phyloP scores from a whole-genome alignment of 2,113 vertebrate genomes.

The Tragulus kanchil region DNA sequence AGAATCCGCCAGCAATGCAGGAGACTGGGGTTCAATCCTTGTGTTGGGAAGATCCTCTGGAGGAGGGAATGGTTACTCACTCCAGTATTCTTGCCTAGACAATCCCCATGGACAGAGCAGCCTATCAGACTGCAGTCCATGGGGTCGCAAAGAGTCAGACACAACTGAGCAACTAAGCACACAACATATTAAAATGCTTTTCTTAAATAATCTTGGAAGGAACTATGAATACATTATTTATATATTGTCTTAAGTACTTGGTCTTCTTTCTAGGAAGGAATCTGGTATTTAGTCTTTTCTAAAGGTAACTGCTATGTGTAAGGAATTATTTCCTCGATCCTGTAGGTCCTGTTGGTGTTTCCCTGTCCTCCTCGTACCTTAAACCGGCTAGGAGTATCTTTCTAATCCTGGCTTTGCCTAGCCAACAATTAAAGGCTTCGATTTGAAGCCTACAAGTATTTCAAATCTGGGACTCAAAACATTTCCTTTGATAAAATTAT shows the following conservation, averaged over 20 bases:
- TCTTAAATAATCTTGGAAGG: background rate
- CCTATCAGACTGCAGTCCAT: too few relatives aligned
- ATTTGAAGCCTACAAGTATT: background rate
- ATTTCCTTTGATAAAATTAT: slow-evolving; percentile 46
- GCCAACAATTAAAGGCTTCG: background rate
- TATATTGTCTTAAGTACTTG: background rate
- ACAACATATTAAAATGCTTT: background rate
- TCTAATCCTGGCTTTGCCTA: background rate
- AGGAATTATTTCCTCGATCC: background rate
- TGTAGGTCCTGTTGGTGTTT: background rate
- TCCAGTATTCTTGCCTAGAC: too few relatives aligned
- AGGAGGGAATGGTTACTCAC: too few relatives aligned
- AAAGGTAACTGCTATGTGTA: background rate
- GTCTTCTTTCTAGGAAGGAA: slow-evolving; percentile 6
- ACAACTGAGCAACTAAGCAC: too few relatives aligned
- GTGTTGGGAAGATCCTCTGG: too few relatives aligned
- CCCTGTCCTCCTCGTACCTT: too few relatives aligned
- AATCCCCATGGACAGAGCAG: too few relatives aligned
- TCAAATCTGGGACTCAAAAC: background rate
- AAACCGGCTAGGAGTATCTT: background rate
- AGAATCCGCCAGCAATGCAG: too few relatives aligned
- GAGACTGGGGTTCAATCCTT: too few relatives aligned
- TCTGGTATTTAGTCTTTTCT: background rate
- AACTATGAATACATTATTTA: background rate
- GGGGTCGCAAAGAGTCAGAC: too few relatives aligned